These are phyloP conservation scores for Hyperoplus immaculatus DNA, from an alignment of 2,797 vertebrate genomes.

Conservation along the genomic window DNA sequence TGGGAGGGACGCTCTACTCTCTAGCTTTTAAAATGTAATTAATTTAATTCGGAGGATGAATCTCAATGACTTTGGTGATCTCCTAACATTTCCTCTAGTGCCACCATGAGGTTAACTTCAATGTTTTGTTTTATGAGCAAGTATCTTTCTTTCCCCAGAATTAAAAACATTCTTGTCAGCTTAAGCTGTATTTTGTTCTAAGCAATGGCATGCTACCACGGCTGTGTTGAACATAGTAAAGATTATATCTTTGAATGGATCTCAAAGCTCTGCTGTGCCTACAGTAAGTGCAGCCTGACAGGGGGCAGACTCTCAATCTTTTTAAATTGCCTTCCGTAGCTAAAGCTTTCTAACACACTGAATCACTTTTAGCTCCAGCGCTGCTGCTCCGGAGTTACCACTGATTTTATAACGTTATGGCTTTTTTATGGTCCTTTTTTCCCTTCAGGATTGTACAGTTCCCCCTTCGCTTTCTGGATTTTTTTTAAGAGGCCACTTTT, in stretches of 20 bases:
- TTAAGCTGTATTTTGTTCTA: too few species aligned
- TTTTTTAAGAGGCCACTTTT: not conserved
- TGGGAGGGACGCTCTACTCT: too few species aligned
- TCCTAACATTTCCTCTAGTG: too few species aligned
- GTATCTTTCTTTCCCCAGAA: too few species aligned
- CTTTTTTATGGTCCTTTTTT: conserved; percentile 1
- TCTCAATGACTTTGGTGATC: too few species aligned
- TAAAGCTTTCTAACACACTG: conserved; percentile 2
- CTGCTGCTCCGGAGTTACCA: conserved; percentile 7
- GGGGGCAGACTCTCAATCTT: not conserved
- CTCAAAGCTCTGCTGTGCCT: not conserved
- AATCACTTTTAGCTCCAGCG: not conserved
- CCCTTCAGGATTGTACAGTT: not conserved
- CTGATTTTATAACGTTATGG: conserved; percentile 8
- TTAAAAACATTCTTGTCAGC: too few species aligned
- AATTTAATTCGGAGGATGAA: too few species aligned
- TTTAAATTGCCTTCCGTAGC: conserved; percentile 5
- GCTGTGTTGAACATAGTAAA: not conserved
- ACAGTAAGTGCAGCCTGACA: not conserved
- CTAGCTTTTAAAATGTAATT: too few species aligned
- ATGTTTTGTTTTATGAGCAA: too few species aligned
- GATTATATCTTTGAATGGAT: too few species aligned
- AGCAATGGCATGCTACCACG: too few species aligned
- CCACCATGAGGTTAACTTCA: too few species aligned
- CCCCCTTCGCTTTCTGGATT: not conserved